Evolutionary conservation across 2,113 vertebrate species (phyloP).

Genomic region (Zingel zingel): DNA sequence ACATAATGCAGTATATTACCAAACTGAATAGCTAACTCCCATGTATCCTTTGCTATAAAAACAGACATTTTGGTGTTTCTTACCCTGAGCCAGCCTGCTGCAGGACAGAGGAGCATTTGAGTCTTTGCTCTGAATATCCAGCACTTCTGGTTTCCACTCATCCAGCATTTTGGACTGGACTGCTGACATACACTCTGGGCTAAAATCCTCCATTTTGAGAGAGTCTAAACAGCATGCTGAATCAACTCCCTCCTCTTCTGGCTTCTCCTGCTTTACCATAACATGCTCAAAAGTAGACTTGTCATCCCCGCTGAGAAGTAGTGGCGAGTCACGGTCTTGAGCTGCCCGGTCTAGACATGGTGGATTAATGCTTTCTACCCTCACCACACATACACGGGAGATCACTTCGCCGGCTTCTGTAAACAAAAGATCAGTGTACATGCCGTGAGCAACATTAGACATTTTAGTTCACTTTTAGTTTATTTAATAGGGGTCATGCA

Average conservation of each 20-base stretch:
- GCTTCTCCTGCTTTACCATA: slow-evolving; percentile 71
- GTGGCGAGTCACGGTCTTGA: neutral
- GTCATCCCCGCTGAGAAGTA: neutral
- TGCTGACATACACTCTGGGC: slow-evolving; percentile 56
- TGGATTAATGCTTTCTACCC: slow-evolving; percentile 33
- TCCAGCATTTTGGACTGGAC: slow-evolving; percentile 75
- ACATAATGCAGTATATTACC: neutral
- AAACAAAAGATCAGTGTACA: neutral
- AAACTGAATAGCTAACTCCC: neutral
- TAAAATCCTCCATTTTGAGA: slow-evolving; percentile 63
- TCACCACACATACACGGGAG: slow-evolving; percentile 14
- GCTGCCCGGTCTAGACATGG: slow-evolving; percentile 2
- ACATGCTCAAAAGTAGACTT: slow-evolving; percentile 32
- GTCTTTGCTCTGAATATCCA: slow-evolving; percentile 49
- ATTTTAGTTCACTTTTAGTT: too few species aligned
- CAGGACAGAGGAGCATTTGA: slow-evolving; percentile 31
- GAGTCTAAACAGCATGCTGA: slow-evolving; percentile 50
- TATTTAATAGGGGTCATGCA: too few species aligned
- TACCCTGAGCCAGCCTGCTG: slow-evolving; percentile 63
- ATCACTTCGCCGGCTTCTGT: slow-evolving; percentile 48
- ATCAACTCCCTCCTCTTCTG: slow-evolving; percentile 13
- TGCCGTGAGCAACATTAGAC: neutral
- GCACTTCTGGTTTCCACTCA: slow-evolving; percentile 72
- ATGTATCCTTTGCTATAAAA: neutral
- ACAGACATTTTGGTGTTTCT: slow-evolving; percentile 10